Evolutionary conservation across 30 jellyfish, hydroid and myxozoan genomes (phyloP).

Genomic region (Aurelia coerulea): DNA sequence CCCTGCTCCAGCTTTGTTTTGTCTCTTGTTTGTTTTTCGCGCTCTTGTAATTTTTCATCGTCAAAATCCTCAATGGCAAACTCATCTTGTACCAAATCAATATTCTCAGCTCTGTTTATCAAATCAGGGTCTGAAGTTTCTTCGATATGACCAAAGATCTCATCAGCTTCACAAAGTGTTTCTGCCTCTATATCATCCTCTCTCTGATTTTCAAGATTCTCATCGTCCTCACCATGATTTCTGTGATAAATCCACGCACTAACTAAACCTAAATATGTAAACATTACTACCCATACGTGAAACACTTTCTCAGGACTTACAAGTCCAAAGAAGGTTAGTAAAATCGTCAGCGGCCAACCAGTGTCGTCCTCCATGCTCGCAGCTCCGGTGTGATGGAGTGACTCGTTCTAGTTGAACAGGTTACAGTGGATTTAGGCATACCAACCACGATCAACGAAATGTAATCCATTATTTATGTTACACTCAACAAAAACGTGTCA

Average conservation of each 20-base stretch:
- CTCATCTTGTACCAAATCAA: background rate
- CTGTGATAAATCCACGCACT: slow-evolving; percentile 63
- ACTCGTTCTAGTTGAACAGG: slow-evolving; percentile 2
- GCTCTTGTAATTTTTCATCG: background rate
- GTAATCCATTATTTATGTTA: slow-evolving; percentile 55
- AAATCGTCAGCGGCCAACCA: background rate
- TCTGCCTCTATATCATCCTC: no score
- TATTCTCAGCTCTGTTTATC: slow-evolving; percentile 20
- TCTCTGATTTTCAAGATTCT: background rate
- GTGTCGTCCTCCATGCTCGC: background rate
- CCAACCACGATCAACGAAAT: slow-evolving; percentile 25
- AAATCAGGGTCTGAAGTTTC: slow-evolving; percentile 3
- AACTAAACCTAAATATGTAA: slow-evolving; percentile 61
- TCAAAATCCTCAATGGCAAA: background rate
- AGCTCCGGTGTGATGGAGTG: background rate
- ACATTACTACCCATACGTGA: slow-evolving; percentile 59
- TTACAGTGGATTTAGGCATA: slow-evolving; percentile 21
- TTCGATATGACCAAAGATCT: background rate
- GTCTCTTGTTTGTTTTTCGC: slow-evolving; percentile 26
- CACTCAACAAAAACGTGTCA: slow-evolving; percentile 47
- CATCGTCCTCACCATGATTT: slow-evolving; percentile 45
- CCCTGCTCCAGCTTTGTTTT: background rate
- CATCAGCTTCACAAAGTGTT: background rate
- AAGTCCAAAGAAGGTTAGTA: slow-evolving; percentile 38
- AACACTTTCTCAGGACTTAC: slow-evolving; percentile 16